Evolutionary conservation across 1,140 invertebrate genomes (phyloP), one percentile per base, ranked within the genome.

Genomic region (Bombus confusus): DNA sequence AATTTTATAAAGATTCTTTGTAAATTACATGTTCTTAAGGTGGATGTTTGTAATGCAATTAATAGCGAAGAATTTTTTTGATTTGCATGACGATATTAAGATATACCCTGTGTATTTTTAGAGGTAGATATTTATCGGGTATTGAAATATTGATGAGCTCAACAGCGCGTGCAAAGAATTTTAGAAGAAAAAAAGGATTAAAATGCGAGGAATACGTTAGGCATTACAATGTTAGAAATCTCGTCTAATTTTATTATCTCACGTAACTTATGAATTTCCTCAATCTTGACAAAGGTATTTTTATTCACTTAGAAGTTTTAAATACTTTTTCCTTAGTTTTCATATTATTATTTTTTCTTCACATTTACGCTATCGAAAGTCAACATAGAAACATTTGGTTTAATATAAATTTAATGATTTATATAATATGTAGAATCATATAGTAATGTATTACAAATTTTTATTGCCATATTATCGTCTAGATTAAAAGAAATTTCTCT

Each of bases 131-230:
- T 62, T 52, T 47, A 3, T 31, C 8, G 18, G 22, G 43, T 4
- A 74, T 43, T 43, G 15, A 15, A 34, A 25, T 39, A 4, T 22
- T 28, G 25, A 52, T 37, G 41, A 80, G 69, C 43, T 31, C 52
- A 83, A 62, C 34, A 0, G 31, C 4, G 10, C 22, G 59, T 43
- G 41, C 25, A 52, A 39, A 68, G 80, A 83, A 83, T 83, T 52
- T 47, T 2, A 83, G 75, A 47, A 86, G 18, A 71, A 73, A 73
- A 37, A n/a, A 22, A 52, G 1, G 37, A 76, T 83, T 76, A 37
- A 13, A 71, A 86, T 37, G 25, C 73, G 4, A 25, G 1, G n/a
- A 57, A 31, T 34, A 34, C 37, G 22, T 39, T 6, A 47, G 5
- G 39, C 47, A 22, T 59, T 66, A 15, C 43, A 59, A 31, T 39